These are phyloP conservation scores for Thecophora atra DNA, from an alignment of 2,888 invertebrate species.

Conservation along the genomic window DNA sequence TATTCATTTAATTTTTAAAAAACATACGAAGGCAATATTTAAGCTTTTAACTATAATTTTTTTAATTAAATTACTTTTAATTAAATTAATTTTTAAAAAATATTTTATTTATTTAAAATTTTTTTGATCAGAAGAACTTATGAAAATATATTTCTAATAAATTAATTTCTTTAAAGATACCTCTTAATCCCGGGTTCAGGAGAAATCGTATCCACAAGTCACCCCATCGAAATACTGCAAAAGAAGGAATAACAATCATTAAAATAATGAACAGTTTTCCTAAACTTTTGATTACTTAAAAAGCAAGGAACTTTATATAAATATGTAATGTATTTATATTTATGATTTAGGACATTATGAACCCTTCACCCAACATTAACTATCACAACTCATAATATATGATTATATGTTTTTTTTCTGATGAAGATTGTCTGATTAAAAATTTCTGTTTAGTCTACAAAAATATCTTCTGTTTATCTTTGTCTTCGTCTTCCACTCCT, in stretches of 20 bases:
- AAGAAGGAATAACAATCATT: constrained; percentile 35
- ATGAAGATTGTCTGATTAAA: not conserved
- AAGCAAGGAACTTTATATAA: no score
- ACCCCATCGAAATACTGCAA: constrained; percentile 67
- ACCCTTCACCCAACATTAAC: no score
- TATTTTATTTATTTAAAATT: not conserved
- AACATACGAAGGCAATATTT: no score
- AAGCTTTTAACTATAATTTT: no score
- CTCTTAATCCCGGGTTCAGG: constrained; percentile 67
- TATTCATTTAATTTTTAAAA: no score
- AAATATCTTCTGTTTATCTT: not conserved
- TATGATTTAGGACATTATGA: no score
- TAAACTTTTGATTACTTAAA: not conserved
- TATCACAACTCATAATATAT: not conserved
- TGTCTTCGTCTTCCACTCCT: not conserved
- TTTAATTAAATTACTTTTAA: not conserved
- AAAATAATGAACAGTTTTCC: not conserved
- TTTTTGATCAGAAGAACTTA: no score
- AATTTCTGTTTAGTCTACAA: not conserved
- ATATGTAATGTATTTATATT: no score
- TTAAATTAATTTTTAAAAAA: not conserved
- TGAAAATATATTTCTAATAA: no score
- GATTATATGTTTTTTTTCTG: not conserved
- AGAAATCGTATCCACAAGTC: constrained; percentile 62
- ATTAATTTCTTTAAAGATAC: constrained; percentile 48